These are phyloP conservation scores for Brachionus rotundiformis DNA, from an alignment of 1,140 invertebrate genomes.

Conservation along the genomic window DNA sequence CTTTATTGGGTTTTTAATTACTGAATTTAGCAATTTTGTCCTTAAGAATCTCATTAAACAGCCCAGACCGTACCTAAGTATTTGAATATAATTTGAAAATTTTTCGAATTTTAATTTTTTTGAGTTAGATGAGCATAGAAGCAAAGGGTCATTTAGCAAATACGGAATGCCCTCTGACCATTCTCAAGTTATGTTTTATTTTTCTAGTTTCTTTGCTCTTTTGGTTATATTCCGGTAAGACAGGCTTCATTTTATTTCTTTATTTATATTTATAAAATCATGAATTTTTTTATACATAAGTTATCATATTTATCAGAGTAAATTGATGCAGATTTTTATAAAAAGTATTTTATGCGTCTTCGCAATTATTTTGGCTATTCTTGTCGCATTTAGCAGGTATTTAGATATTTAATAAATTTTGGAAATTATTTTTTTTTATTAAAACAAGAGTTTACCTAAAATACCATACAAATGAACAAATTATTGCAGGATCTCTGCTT, in stretches of 20 bases:
- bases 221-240: constrained; percentile 27
- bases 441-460: constrained; percentile 74
- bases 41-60: constrained; percentile 81
- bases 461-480: constrained; percentile 82
- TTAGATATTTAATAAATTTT: background rate
- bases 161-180: constrained; percentile 93
- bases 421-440: constrained; percentile 48
- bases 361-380: constrained; percentile 68
- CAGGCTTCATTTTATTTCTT: background rate
- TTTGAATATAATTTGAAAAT: constrained; percentile 66
- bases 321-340: constrained; percentile 60
- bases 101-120: background rate
- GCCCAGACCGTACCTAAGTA: constrained; percentile 70
- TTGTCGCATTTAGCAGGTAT: constrained; percentile 71
- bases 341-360: constrained; percentile 67
- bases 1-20: constrained; percentile 76
- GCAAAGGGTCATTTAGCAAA: constrained; percentile 72
- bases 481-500: constrained; percentile 74
- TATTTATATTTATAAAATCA: background rate
- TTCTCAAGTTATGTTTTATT: constrained; percentile 89
- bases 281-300: background rate
- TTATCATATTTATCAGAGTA: constrained; percentile 3
- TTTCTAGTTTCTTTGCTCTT: constrained; percentile 67
- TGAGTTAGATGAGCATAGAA: constrained; percentile 56
- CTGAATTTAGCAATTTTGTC: constrained; percentile 77